A percentile compares a stretch with the other conserved stretches of the same genome.
Conservation (phyloP, 2,113 vertebrate species). For the Macquaria ambigua region DNA sequence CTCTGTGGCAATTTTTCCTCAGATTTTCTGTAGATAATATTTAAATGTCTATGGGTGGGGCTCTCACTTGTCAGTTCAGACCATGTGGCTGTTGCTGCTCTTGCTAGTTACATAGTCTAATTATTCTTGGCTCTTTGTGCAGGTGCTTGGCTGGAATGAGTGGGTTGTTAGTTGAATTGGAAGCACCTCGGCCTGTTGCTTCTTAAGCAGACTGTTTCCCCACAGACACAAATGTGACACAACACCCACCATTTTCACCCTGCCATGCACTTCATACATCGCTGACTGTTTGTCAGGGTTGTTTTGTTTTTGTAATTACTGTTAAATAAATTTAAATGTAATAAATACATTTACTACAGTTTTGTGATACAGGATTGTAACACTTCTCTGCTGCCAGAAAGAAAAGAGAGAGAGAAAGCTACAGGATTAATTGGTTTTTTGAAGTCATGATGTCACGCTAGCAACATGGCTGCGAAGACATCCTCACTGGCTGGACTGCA, state of each 20-base stretch:
- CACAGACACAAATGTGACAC: constrained; percentile 2
- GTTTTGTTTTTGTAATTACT: constrained; percentile 3
- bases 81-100: too few species aligned
- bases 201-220: background rate
- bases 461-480: background rate
- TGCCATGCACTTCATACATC: background rate
- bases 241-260: background rate
- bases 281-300: background rate
- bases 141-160: constrained; percentile 10
- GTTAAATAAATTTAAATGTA: background rate
- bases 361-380: too few species aligned
- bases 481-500: background rate
- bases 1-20: background rate
- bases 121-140: constrained; percentile 5
- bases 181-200: constrained; percentile 25
- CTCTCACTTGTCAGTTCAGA: background rate
- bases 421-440: background rate
- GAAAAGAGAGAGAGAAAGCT: background rate
- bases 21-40: background rate
- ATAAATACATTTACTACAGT: background rate
- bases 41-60: background rate
- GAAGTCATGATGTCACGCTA: background rate
- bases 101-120: background rate
- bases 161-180: constrained; percentile 1
- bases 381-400: too few species aligned